Base-by-base conservation (phyloP, 2,888 invertebrate genomes). In the Limnephilus rhombicus region DNA sequence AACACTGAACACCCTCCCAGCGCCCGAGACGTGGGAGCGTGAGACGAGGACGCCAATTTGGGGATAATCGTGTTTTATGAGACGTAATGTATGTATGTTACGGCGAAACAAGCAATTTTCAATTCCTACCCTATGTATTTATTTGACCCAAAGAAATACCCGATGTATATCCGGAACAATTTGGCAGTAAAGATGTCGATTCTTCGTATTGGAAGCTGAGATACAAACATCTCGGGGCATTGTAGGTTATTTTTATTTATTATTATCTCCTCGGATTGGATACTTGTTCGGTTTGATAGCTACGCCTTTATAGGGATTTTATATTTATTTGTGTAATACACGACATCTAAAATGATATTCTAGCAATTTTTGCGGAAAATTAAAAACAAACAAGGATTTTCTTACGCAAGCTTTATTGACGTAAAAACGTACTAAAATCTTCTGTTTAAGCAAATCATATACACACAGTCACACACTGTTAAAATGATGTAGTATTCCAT, bases 11-110 rank as follows among this genome's bases (percentile, higher is more conserved):
- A 13, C 13, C 49, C 37, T 34, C 83, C 31, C 18, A 31, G 53
- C 41, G 29, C 45, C 45, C 80, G 34, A 34, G 80, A 87, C 31
- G 80, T 53, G 24, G 80, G 24, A 68, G 80, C 89, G 45, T n/a
- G 49, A 37, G 91, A 41, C 83, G 24, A 89, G 91, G 83, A 91
- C 68, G 83, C 91, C 89, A 89, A 89, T 91, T 91, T 91, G 82
- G 89, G 91, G 87, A 88, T 89, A 91, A 91, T 91, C 91, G 89
- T 91, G 85, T 89, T 91, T 91, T 89, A 91, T 89, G 91, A 91
- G 91, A 91, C 89, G 83, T 85, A 80, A 91, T 91, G 82, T 91
- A 85, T 91, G 88, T 91, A 80, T 82, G 81, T 89, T 86, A 80
- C 82, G 91, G 85, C 85, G 83, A 91, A 88, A 88, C 91, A 88